phyloP scores from a whole-genome alignment of 2,113 vertebrate genomes.

The Xenus cinereus region DNA sequence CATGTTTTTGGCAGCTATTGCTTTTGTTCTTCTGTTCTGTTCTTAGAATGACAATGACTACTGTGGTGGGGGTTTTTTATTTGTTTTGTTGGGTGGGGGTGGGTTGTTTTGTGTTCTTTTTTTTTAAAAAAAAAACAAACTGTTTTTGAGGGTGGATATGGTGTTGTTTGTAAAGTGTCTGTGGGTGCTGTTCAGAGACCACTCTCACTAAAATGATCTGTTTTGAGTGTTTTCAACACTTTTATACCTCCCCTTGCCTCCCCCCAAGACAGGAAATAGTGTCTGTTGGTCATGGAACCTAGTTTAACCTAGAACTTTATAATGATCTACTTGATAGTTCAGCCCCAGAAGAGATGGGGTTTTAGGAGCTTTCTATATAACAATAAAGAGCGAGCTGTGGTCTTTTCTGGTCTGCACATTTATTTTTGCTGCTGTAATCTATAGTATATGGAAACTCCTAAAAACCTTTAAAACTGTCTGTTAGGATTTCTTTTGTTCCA shows the following conservation, averaged over 20 bases:
- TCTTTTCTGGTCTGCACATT: neutral
- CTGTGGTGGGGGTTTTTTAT: rapidly evolving
- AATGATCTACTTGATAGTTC: neutral
- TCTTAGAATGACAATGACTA: neutral
- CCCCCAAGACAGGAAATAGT: neutral
- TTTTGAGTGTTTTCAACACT: neutral
- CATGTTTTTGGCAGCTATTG: neutral
- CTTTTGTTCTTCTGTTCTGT: neutral
- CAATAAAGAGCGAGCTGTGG: neutral
- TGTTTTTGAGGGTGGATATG: neutral
- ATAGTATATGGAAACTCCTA: neutral
- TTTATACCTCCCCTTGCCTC: neutral
- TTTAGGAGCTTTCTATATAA: neutral
- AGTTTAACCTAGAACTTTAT: neutral
- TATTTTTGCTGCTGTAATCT: neutral
- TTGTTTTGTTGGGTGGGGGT: rapidly evolving
- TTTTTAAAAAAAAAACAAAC: neutral
- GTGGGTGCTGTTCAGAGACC: neutral
- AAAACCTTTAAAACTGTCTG: neutral
- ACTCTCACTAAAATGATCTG: neutral
- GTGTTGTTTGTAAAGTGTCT: neutral
- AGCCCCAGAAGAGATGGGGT: neutral
- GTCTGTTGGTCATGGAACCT: neutral
- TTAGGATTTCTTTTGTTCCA: neutral
- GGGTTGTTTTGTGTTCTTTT: neutral